phyloP scores from a whole-genome alignment of 37 sponge, comb jelly and placozoan genomes.

The Eunapius fragilis region DNA sequence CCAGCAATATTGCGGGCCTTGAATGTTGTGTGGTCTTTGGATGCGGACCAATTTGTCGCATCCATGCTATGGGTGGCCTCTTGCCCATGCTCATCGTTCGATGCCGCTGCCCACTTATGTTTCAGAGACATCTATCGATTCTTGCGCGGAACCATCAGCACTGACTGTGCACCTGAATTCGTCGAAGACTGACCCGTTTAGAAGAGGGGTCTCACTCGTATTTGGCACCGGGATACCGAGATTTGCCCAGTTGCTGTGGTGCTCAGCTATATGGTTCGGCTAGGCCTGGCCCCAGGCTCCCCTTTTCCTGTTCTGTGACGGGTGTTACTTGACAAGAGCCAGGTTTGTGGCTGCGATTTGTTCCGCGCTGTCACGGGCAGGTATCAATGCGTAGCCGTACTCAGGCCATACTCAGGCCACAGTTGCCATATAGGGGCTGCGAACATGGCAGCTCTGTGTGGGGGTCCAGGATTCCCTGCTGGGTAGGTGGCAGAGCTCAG shows the following conservation, averaged over 20 bases:
- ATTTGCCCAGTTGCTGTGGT: constrained; percentile 25
- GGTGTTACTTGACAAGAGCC: constrained; percentile 1
- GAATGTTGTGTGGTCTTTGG: background rate
- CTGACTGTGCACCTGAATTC: background rate
- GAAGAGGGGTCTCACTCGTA: background rate
- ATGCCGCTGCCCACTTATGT: background rate
- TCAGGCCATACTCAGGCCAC: too few species aligned
- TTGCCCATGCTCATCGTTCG: background rate
- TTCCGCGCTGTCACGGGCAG: background rate
- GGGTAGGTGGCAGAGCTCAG: too few species aligned
- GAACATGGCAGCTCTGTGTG: too few species aligned
- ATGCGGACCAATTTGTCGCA: background rate
- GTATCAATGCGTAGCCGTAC: too few species aligned
- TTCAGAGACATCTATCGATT: background rate
- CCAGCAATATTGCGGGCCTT: constrained; percentile 1
- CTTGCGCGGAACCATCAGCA: background rate
- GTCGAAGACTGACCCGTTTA: constrained; percentile 28
- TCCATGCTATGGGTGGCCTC: constrained; percentile 17
- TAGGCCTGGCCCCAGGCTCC: constrained; percentile 5
- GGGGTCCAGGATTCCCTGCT: too few species aligned
- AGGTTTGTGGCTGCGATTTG: constrained; percentile 12
- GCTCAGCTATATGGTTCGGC: too few species aligned
- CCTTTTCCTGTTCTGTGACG: constrained; percentile 6
- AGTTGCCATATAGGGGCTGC: too few species aligned
- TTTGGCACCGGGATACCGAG: background rate